Percentiles rank a stretch among this genome's conserved stretches.
These are phyloP conservation scores for Luperina testacea DNA, from an alignment of 2,888 invertebrate species.

Conservation along the genomic window DNA sequence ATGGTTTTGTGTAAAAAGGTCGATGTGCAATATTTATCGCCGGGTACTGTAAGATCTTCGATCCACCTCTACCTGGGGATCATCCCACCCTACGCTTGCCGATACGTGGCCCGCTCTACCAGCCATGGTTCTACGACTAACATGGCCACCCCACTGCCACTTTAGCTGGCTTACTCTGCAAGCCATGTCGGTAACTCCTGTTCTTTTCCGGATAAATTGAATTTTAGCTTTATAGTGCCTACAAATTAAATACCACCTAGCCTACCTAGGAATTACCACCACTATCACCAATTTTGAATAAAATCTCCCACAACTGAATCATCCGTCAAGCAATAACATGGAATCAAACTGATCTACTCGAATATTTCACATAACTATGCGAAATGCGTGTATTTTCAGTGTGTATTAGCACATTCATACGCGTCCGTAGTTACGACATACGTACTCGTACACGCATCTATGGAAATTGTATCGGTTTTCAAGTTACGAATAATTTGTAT, in stretches of 20 bases:
- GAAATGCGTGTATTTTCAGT: conserved; percentile 44
- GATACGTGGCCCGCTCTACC: neutral
- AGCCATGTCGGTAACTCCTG: neutral
- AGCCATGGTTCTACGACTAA: neutral
- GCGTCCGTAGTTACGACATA: conserved; percentile 1
- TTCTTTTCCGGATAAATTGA: neutral
- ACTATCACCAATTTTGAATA: neutral
- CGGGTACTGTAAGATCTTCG: neutral
- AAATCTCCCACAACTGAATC: neutral
- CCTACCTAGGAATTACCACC: neutral
- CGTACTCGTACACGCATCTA: neutral
- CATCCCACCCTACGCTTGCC: too few relatives aligned
- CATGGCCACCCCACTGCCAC: neutral
- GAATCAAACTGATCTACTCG: conserved; percentile 35
- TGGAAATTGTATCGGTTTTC: conserved; percentile 24
- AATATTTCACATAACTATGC: conserved; percentile 41
- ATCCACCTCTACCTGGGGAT: neutral
- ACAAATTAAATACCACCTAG: neutral
- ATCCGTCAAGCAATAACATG: neutral
- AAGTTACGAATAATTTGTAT: conserved; percentile 22
- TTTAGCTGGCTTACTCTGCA: neutral
- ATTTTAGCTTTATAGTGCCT: neutral
- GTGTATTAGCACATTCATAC: conserved; percentile 48
- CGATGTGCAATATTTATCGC: too few relatives aligned
- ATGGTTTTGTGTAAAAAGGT: too few relatives aligned